Base-by-base conservation (phyloP, 1,140 invertebrate species). In the Temnothorax longispinosus region DNA sequence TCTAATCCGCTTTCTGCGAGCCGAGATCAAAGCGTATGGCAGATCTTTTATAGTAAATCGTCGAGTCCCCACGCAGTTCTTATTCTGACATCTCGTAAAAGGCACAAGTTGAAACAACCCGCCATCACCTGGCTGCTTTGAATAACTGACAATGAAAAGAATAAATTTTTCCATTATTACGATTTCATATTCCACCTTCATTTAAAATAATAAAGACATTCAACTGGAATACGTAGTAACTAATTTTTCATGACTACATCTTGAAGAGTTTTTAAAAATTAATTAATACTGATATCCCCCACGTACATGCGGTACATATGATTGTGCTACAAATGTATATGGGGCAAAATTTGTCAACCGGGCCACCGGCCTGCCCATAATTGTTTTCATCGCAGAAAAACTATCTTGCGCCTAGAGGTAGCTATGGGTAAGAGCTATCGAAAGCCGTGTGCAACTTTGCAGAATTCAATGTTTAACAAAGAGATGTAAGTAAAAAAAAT, bases 1-100 rank as follows among this genome's bases (percentile, higher is more conserved):
- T 38, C 47, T 71, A 89, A 87, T 85, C 56, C 44, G 50, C 62
- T 86, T 82, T 64, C 44, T 71, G 69, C 84, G 62, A 84, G 65
- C 56, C 15, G 35, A 80, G 74, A 88, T 88, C 87, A 88, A 88
- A 89, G 67, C 27, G 56, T 41, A 15, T 50, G 56, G 27, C 74
- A 21, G 27, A 67, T 35, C 74, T 85, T 78, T 74, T 75, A 74
- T 62, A 41, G 32, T 60, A 38, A 84, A 75, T 47, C 77, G 41
- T 41, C n/a, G 13, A 38, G 64, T 71, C 27, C 7, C 27, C 15
- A 52, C n/a, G 8, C 21, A 58, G n/a, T 41, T 74, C 35, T 11
- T 56, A 27, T 81, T 56, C 47, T 58, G 65, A 72, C 6, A 6
- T 47, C 21, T 74, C 41, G 15, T 60, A 75, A 47, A 38, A 35